Percentiles rank a stretch among this genome's conserved stretches.
Evolutionary conservation across 2,113 vertebrate genomes (phyloP).

Genomic region (Arizona elegans): DNA sequence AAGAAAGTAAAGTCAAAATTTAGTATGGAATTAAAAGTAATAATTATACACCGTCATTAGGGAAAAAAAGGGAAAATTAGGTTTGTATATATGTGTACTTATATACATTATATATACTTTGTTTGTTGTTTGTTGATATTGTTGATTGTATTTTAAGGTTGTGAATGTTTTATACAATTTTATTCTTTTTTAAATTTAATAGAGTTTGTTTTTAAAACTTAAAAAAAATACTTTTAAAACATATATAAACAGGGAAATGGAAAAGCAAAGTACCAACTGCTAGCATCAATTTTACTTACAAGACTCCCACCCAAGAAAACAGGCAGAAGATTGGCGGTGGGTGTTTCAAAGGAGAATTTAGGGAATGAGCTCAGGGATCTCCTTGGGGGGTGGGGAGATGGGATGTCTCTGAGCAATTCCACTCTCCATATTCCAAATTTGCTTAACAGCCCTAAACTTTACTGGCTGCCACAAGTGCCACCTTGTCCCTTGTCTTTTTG

Average conservation of each 20-base stretch:
- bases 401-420: not conserved
- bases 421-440: not conserved
- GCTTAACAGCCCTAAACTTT: not conserved
- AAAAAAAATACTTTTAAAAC: not conserved
- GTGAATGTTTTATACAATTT: no score
- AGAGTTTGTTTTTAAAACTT: no score
- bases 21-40: no score
- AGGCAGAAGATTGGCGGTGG: not conserved
- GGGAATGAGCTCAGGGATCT: not conserved
- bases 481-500: not conserved
- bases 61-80: no score
- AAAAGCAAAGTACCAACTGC: not conserved
- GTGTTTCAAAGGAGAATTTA: not conserved
- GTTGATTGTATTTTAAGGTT: no score
- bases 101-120: no score
- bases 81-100: no score
- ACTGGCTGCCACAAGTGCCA: not conserved
- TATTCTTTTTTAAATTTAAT: no score
- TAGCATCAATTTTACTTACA: not conserved
- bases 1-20: no score
- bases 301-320: not conserved
- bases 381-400: not conserved
- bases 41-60: no score
- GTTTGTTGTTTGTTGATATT: no score
- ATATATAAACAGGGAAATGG: not conserved